These are phyloP conservation scores for Ceratosolen fusciceps DNA, from an alignment of 1,140 invertebrate genomes.

Conservation along the genomic window DNA sequence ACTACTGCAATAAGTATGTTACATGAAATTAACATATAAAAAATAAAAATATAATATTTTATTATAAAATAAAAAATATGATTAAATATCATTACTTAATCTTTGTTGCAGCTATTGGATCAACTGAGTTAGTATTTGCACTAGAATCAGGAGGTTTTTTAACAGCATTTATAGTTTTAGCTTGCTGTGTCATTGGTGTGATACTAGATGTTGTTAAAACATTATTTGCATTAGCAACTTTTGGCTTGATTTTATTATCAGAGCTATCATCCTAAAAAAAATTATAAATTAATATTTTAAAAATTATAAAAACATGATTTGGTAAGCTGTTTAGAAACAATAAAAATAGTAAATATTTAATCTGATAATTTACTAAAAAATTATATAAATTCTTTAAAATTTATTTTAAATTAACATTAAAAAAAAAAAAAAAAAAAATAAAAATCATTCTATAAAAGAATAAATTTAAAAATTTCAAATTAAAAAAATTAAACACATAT, in stretches of 20 bases:
- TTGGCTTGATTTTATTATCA: slow-evolving; percentile 39
- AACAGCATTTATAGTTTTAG: slow-evolving; percentile 66
- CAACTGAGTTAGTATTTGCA: slow-evolving; percentile 57
- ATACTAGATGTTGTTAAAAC: slow-evolving; percentile 64
- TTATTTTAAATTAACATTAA: too few species aligned
- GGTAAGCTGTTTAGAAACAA: too few species aligned
- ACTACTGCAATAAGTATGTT: slow-evolving; percentile 9
- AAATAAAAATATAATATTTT: background rate
- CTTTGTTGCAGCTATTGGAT: slow-evolving; percentile 57
- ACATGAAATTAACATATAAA: background rate
- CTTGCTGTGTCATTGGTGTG: slow-evolving; percentile 62
- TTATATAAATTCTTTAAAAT: background rate
- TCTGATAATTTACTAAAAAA: too few species aligned
- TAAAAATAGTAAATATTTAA: too few species aligned
- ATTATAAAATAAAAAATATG: slow-evolving; percentile 32
- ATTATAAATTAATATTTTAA: background rate
- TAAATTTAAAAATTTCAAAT: too few species aligned
- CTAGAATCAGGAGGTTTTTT: slow-evolving; percentile 62
- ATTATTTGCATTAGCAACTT: slow-evolving; percentile 56
- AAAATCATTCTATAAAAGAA: too few species aligned
- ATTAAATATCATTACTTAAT: slow-evolving; percentile 53
- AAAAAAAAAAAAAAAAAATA: too few species aligned
- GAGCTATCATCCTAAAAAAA: slow-evolving; percentile 27
- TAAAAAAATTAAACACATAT: too few species aligned
- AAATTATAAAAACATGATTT: too few species aligned